Conservation (phyloP, 2,888 invertebrate genomes). For the Rotaria macrura region DNA sequence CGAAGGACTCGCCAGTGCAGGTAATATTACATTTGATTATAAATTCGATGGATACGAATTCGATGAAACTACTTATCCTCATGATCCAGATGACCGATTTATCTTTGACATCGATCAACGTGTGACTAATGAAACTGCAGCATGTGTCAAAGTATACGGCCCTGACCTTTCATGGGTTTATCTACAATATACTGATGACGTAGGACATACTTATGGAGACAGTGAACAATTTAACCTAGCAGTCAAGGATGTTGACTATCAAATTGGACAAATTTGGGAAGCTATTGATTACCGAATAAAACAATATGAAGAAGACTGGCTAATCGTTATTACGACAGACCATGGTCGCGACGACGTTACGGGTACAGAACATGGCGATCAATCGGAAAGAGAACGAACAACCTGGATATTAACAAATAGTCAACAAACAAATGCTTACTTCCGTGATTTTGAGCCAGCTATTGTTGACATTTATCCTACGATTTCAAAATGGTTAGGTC, state of each 20-base stretch:
- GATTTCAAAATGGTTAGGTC: neutral
- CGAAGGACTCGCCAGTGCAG: neutral
- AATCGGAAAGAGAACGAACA: neutral
- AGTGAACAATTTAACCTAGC: neutral
- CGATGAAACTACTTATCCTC: neutral
- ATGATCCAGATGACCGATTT: neutral
- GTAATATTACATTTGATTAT: neutral
- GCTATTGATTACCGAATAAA: neutral
- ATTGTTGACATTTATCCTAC: neutral
- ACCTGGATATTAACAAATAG: neutral
- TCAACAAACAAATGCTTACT: neutral
- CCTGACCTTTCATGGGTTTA: conserved; percentile 1
- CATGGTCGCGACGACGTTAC: neutral
- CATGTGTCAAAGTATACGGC: neutral
- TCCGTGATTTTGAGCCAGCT: neutral
- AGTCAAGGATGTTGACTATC: neutral
- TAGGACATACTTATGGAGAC: neutral
- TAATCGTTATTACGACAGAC: neutral
- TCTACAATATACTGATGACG: neutral
- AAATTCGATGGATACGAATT: neutral
- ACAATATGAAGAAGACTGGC: neutral
- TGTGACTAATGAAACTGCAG: neutral
- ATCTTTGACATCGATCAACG: neutral
- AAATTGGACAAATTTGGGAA: neutral
- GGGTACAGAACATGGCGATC: neutral